Percentiles rank a stretch among this genome's conserved stretches.
These are phyloP conservation scores for Eledona agricola DNA, from an alignment of 2,888 invertebrate genomes.

Conservation along the genomic window DNA sequence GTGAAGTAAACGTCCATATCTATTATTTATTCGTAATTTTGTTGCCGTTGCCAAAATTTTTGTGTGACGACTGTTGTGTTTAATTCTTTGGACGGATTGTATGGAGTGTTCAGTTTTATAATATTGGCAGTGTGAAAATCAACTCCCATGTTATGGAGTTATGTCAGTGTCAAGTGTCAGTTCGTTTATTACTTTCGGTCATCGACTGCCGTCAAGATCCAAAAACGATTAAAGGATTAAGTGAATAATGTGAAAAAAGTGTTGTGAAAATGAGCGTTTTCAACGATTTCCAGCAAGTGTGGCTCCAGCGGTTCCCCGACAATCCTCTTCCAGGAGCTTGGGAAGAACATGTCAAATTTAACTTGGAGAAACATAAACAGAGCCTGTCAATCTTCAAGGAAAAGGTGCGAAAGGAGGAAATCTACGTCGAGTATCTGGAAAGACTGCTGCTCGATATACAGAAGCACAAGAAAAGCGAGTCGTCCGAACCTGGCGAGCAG, in stretches of 20 bases:
- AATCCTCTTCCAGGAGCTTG: slow-evolving; percentile 90
- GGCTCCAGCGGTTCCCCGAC: slow-evolving; percentile 91
- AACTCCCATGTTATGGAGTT: slow-evolving; percentile 23
- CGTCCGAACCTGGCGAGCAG: slow-evolving; percentile 51
- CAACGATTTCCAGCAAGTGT: slow-evolving; percentile 90
- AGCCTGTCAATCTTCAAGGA: slow-evolving; percentile 83
- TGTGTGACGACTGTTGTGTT: background rate
- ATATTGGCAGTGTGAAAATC: slow-evolving; percentile 19
- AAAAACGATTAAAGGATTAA: slow-evolving; percentile 11
- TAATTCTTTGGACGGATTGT: background rate
- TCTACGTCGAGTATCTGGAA: slow-evolving; percentile 90
- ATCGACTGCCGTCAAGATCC: background rate
- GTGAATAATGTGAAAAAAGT: slow-evolving; percentile 27
- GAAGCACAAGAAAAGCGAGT: slow-evolving; percentile 74
- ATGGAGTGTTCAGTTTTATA: slow-evolving; percentile 5
- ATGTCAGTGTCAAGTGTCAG: slow-evolving; percentile 17
- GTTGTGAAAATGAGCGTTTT: slow-evolving; percentile 80
- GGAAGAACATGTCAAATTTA: slow-evolving; percentile 92
- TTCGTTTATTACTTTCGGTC: background rate
- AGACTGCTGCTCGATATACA: slow-evolving; percentile 85
- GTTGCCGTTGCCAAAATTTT: background rate
- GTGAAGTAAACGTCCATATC: too few relatives aligned
- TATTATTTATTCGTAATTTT: too few relatives aligned
- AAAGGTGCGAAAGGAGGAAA: slow-evolving; percentile 89
- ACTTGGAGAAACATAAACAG: slow-evolving; percentile 88